Base-by-base conservation (phyloP, 1,140 invertebrate species). In the Drosophila rhopaloa region DNA sequence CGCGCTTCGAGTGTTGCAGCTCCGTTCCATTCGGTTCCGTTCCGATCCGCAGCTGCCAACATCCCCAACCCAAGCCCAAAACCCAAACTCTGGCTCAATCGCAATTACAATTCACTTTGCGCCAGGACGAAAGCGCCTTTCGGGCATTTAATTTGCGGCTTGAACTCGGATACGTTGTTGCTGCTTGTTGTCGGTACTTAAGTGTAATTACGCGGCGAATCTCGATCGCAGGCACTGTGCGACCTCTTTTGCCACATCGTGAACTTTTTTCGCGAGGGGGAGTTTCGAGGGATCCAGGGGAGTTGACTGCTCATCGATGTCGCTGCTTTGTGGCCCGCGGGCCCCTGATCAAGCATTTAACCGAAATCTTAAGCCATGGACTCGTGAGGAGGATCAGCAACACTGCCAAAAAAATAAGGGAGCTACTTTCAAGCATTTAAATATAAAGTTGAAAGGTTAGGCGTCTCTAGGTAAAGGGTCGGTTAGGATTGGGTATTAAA, bases 41-140 rank as follows among this genome's bases (percentile, higher is more conserved):
- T 71, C 35, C 60, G 61, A 32, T 50, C 57, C 82, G 84, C 82
- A 86, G 84, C 80, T 80, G 84, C 84, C 63, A 53, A n/a, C 27
- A 78, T 60, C 60, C 60, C 73, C 19, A 37, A 27, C 62, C 24
- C 13, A 27, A 37, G 10, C 35, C 35, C 5, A 56, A 46, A 27
- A n/a, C 38, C 16, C 50, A 13, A 47, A 11, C 41, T 27, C 61
- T n/a, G 32, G 58, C 75, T 61, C 72, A 74, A 68, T 71, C 65
- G 81, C 84, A 88, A 88, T 88, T 88, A 88, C 84, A 89, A 88
- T 88, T 88, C 84, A 88, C 84, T 88, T 88, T 88, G 84, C 83
- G 81, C 81, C 84, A 88, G 84, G 83, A 88, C 83, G 70, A 82
- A 74, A 80, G 76, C 79, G 67, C 59, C 78, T 81, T 65, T 66